Evolutionary conservation across 2,888 invertebrate species (phyloP).

Genomic region (Brachyopa scutellaris): DNA sequence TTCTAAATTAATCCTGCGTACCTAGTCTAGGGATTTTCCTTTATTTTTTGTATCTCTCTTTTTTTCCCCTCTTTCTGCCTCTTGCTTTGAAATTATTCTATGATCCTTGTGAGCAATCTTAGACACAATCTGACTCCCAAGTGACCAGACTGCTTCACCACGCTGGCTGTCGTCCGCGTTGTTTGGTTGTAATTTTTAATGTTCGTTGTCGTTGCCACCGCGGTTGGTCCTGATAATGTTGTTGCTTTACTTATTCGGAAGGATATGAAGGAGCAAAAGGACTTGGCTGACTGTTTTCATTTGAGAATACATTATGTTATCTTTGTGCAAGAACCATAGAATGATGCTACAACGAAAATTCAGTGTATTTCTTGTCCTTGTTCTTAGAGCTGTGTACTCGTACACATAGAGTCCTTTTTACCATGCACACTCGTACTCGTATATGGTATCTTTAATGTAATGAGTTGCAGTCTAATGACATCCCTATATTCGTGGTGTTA

Average conservation of each 20-base stretch:
- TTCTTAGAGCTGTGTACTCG: constrained; percentile 25
- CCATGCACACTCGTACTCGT: no score
- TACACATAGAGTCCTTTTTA: no score
- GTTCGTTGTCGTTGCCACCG: constrained; percentile 57
- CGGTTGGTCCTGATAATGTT: constrained; percentile 36
- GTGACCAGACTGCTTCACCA: constrained; percentile 70
- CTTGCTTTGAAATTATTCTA: constrained; percentile 34
- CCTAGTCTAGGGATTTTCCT: constrained; percentile 60
- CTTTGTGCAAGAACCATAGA: constrained; percentile 66
- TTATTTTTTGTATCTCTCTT: constrained; percentile 1
- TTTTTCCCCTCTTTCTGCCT: no score
- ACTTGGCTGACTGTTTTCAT: constrained; percentile 67
- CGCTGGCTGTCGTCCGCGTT: constrained; percentile 26
- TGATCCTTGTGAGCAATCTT: constrained; percentile 60
- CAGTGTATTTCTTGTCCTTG: constrained; percentile 54
- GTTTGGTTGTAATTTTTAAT: constrained; percentile 66
- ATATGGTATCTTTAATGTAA: constrained; percentile 62
- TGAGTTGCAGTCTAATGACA: constrained; percentile 71
- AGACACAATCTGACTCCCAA: constrained; percentile 63
- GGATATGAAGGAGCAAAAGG: constrained; percentile 56
- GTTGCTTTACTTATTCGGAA: no score
- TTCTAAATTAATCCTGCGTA: no score
- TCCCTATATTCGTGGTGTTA: constrained; percentile 60
- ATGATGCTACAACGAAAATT: constrained; percentile 35
- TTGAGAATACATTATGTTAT: constrained; percentile 72